These are phyloP conservation scores for Orbicella faveolata DNA, from an alignment of 64 coral and sea anemone genomes.

Conservation along the genomic window DNA sequence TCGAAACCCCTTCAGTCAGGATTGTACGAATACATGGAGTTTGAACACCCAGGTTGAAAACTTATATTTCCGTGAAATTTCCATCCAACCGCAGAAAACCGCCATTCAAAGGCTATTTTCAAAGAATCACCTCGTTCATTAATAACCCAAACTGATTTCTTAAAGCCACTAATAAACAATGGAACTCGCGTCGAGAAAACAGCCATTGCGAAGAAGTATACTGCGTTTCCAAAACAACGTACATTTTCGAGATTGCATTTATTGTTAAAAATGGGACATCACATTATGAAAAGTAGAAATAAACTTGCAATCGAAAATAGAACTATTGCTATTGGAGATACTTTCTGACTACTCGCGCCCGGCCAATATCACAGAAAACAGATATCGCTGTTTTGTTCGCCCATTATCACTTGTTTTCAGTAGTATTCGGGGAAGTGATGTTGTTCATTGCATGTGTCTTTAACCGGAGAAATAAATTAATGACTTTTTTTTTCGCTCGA, in stretches of 20 bases:
- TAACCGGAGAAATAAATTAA: background rate
- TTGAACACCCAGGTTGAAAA: background rate
- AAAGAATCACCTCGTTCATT: background rate
- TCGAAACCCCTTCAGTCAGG: background rate
- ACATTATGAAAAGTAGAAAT: background rate
- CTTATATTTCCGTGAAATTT: background rate
- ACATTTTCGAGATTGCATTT: background rate
- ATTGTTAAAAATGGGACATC: background rate
- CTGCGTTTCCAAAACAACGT: background rate
- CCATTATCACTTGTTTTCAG: slow-evolving; percentile 6
- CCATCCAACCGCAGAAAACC: background rate
- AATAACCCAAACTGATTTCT: background rate
- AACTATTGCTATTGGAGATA: background rate
- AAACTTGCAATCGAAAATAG: background rate
- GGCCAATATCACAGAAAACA: slow-evolving; percentile 1
- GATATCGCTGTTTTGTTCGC: slow-evolving; percentile 6
- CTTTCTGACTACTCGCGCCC: background rate
- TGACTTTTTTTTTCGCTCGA: background rate
- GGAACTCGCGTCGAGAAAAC: background rate
- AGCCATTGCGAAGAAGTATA: background rate
- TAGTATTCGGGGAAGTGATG: background rate
- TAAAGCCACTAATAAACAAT: slow-evolving; percentile 8
- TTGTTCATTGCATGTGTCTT: slow-evolving; percentile 8
- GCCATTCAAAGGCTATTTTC: background rate
- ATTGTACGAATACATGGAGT: too few species aligned